Base-by-base conservation (phyloP, 2,797 vertebrate genomes). In the Urosaurus nigricauda region DNA sequence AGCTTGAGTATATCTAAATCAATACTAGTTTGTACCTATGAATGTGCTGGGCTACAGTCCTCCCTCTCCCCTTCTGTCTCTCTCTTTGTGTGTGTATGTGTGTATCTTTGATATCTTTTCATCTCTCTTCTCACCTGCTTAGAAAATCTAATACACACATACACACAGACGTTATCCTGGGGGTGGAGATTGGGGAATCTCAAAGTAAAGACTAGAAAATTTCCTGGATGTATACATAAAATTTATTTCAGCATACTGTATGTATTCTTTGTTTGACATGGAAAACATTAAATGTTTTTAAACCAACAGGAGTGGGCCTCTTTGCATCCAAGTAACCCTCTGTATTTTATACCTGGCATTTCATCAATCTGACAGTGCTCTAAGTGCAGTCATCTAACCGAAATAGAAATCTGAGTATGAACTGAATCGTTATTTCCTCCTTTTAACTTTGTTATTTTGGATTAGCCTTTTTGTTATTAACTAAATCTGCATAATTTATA, bases 1-100 rank as follows among this genome's bases (percentile, higher is more conserved):
- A 8, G 3, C 14, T 37, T 75, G 47, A 65, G 13, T 11, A 63
- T 6, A 3, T 29, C 5, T 63, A 19, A 77, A 14, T 53, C 19
- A 19, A 8, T 35, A 5, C 21, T 83, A 16, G 21, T 47, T 35
- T 60, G 37, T n/a, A n/a, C 2, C 19, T 32, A 32, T 65, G 58
- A 29, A 26, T 35, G n/a, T 53, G 16, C 17, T 68, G 24, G n/a
- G 3, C 19, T n/a, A n/a, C 77, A 75, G 24, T 29, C 17, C 3
- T 87, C 74, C 88, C 92, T 82, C 89, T 51, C 47, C n/a, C n/a
- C n/a, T n/a, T n/a, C n/a, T n/a, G n/a, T n/a, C n/a, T 87, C 74
- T 90, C 92, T 80, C 89, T 43, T 5, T 43, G 43, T 43, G 5
- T 43, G 5, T 43, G 5, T 43, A 43, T 5, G 11, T 60, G 11